Conservation (phyloP, 2,888 invertebrate species). For the Acleris sparsana region DNA sequence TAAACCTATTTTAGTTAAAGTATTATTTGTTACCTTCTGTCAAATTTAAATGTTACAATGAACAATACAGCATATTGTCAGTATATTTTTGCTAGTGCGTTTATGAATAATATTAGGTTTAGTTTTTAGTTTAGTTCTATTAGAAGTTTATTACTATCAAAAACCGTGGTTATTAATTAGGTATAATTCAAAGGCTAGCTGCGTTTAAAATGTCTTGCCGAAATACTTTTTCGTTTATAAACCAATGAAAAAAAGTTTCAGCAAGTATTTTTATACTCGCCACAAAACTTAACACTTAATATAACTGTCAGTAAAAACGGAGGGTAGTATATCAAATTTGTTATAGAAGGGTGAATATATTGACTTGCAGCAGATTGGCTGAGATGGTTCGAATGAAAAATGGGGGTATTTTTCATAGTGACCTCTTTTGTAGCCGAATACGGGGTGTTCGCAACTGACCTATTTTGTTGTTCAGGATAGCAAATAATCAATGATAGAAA, state of each 20-base stretch:
- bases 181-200: too few relatives aligned
- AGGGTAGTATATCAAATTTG: conserved; percentile 5
- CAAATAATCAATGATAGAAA: background rate
- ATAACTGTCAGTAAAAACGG: conserved; percentile 1
- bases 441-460: conserved; percentile 19
- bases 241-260: background rate
- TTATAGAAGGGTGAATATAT: conserved; percentile 14
- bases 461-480: conserved; percentile 2
- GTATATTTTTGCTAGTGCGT: too few relatives aligned
- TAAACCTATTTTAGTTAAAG: too few relatives aligned
- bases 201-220: too few relatives aligned
- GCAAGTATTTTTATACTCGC: background rate
- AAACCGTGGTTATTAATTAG: too few relatives aligned
- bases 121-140: too few relatives aligned
- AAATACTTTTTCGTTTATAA: too few relatives aligned
- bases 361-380: conserved; percentile 17
- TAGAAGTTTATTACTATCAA: too few relatives aligned
- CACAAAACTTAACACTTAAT: background rate
- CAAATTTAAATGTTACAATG: too few relatives aligned
- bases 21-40: too few relatives aligned
- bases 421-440: conserved; percentile 21
- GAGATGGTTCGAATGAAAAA: conserved; percentile 24
- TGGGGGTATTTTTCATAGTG: conserved; percentile 22
- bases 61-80: too few relatives aligned
- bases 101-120: too few relatives aligned